Evolutionary conservation across 2,113 vertebrate genomes (phyloP).

Genomic region (Chaenocephalus aceratus): DNA sequence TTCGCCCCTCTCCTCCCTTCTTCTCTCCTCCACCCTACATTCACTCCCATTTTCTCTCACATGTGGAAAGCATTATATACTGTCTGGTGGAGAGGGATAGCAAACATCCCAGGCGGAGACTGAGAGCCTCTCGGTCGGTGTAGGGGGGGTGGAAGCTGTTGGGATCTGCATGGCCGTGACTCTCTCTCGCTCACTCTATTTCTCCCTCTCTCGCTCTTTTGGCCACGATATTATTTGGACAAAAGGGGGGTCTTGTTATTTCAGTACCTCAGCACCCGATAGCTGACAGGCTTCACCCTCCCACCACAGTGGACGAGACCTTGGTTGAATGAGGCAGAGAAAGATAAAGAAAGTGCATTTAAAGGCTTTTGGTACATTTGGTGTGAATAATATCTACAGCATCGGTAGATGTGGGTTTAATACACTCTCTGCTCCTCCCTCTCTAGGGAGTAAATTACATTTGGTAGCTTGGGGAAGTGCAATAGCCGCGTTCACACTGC

Average conservation of each 20-base stretch:
- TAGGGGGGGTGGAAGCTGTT: slow-evolving; percentile 36
- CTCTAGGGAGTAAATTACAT: neutral
- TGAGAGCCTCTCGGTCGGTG: slow-evolving; percentile 58
- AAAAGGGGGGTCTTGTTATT: slow-evolving; percentile 81
- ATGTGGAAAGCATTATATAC: slow-evolving; percentile 88
- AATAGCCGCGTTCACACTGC: too few relatives aligned
- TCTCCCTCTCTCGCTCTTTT: slow-evolving; percentile 3
- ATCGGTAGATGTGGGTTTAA: slow-evolving; percentile 9
- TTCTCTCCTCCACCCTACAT: slow-evolving; percentile 18
- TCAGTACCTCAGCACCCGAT: slow-evolving; percentile 66
- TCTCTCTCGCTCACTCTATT: slow-evolving; percentile 28
- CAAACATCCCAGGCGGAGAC: slow-evolving; percentile 73
- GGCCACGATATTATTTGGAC: slow-evolving; percentile 63
- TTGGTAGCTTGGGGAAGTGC: neutral
- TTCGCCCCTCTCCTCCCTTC: slow-evolving; percentile 20
- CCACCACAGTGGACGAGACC: slow-evolving; percentile 30
- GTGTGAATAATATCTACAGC: neutral
- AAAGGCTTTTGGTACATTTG: neutral
- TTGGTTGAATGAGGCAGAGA: slow-evolving; percentile 18
- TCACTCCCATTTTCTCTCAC: slow-evolving; percentile 63
- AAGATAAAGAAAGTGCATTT: slow-evolving; percentile 28
- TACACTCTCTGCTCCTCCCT: neutral
- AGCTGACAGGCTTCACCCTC: slow-evolving; percentile 56
- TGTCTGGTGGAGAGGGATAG: slow-evolving; percentile 82
- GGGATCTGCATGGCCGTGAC: slow-evolving; percentile 50